Percentiles rank a stretch among this genome's conserved stretches.
These are phyloP conservation scores for Euleptes europaea DNA, from an alignment of 2,113 vertebrate species.

Conservation along the genomic window DNA sequence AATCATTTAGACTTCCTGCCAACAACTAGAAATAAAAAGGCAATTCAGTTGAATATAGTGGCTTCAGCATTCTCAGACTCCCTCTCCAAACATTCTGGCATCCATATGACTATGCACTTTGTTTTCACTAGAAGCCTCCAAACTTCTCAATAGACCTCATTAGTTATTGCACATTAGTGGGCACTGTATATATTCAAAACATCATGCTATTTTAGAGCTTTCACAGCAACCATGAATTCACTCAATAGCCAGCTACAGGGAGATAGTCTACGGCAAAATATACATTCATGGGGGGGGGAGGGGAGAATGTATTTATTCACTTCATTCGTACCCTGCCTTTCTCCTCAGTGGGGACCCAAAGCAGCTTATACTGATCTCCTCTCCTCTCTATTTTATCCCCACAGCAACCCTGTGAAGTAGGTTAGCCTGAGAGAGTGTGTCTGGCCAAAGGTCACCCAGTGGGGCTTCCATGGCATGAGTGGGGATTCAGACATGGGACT, in stretches of 20 bases:
- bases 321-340: too few species aligned
- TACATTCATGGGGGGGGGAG: not conserved
- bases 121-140: not conserved
- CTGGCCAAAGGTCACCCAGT: too few species aligned
- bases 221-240: not conserved
- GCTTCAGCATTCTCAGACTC: not conserved
- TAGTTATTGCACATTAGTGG: not conserved
- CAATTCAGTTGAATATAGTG: not conserved
- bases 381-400: too few species aligned
- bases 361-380: too few species aligned
- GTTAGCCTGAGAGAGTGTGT: too few species aligned
- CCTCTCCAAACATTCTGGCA: not conserved
- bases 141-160: not conserved
- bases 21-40: not conserved
- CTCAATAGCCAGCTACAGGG: not conserved
- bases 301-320: too few species aligned
- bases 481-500: too few species aligned
- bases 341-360: too few species aligned
- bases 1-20: not conserved
- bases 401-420: too few species aligned
- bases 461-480: too few species aligned
- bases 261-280: not conserved
- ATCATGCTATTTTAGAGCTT: not conserved
- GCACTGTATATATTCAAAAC: not conserved
- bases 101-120: not conserved